Conservation (phyloP, 30 jellyfish, hydroid and myxozoan genomes). For the Pelagia noctiluca region DNA sequence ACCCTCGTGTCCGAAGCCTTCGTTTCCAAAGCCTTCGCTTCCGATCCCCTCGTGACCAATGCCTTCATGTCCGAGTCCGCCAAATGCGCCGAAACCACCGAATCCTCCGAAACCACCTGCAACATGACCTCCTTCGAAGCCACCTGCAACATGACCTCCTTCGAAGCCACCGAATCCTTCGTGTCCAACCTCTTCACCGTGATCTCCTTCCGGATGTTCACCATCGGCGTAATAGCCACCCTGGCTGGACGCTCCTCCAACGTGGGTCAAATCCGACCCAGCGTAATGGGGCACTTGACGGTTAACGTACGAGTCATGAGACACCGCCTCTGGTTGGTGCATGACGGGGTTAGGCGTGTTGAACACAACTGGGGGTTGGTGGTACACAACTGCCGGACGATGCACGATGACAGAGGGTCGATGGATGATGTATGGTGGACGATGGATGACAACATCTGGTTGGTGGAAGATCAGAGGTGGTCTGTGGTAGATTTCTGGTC, state of each 20-base stretch:
- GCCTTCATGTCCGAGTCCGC: slow-evolving; percentile 37
- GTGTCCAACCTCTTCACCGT: slow-evolving; percentile 35
- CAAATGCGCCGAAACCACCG: slow-evolving; percentile 43
- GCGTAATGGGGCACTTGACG: slow-evolving; percentile 76
- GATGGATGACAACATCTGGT: slow-evolving; percentile 83
- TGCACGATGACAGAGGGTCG: slow-evolving; percentile 85
- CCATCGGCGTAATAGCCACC: slow-evolving; percentile 65
- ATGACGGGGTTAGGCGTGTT: slow-evolving; percentile 88
- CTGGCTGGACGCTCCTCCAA: slow-evolving; percentile 76
- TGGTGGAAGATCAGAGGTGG: slow-evolving; percentile 85
- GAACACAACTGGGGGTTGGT: slow-evolving; percentile 89
- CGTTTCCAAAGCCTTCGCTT: not conserved
- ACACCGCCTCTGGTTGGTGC: slow-evolving; percentile 78
- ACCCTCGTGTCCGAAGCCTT: slow-evolving; percentile 53
- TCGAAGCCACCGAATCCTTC: slow-evolving; percentile 54
- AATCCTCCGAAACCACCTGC: slow-evolving; percentile 49
- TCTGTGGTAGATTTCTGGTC: slow-evolving; percentile 86
- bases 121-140: slow-evolving; percentile 38
- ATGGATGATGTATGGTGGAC: slow-evolving; percentile 84
- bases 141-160: slow-evolving; percentile 44
- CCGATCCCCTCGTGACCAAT: no score
- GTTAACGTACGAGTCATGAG: slow-evolving; percentile 88
- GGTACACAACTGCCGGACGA: slow-evolving; percentile 80
- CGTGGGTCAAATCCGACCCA: slow-evolving; percentile 71
- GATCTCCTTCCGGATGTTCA: slow-evolving; percentile 33